Conservation (phyloP, 2,797 vertebrate species). For the Enteromius trimaculatus region DNA sequence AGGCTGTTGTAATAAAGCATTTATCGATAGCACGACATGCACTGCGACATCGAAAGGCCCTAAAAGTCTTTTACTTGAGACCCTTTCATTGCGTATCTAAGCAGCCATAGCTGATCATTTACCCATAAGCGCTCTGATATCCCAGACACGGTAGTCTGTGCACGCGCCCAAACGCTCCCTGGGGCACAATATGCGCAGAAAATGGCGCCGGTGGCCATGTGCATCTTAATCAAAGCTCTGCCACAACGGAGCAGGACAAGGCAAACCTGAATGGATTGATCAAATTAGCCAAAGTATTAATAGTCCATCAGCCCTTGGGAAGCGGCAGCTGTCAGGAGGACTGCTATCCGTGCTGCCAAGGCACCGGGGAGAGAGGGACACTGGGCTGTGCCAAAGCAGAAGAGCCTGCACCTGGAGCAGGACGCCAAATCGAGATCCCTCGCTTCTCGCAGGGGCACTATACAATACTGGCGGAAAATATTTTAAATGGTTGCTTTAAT, state of each 20-base stretch:
- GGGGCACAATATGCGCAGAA: slow-evolving; percentile 67
- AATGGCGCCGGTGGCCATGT: slow-evolving; percentile 71
- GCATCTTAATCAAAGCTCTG: slow-evolving; percentile 80
- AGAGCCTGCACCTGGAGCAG: slow-evolving; percentile 68
- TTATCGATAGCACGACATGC: slow-evolving; percentile 41
- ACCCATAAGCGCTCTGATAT: slow-evolving; percentile 16
- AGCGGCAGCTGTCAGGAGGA: slow-evolving; percentile 80
- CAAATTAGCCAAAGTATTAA: slow-evolving; percentile 82
- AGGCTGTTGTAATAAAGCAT: slow-evolving; percentile 47
- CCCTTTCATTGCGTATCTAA: slow-evolving; percentile 26
- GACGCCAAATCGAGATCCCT: slow-evolving; percentile 43
- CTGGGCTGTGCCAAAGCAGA: slow-evolving; percentile 65
- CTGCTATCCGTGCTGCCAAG: slow-evolving; percentile 72
- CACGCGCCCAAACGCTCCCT: slow-evolving; percentile 34
- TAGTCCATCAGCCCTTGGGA: slow-evolving; percentile 81
- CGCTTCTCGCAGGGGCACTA: slow-evolving; percentile 15
- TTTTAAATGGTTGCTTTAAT: slow-evolving; percentile 56
- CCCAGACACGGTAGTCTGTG: slow-evolving; percentile 58
- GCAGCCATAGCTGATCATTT: slow-evolving; percentile 43
- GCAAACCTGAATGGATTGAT: slow-evolving; percentile 82
- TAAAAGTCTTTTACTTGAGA: slow-evolving; percentile 23
- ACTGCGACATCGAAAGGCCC: slow-evolving; percentile 25
- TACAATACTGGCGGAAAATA: slow-evolving; percentile 48
- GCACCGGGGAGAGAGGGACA: slow-evolving; percentile 58
- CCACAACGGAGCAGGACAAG: slow-evolving; percentile 71